Evolutionary conservation across 2,888 invertebrate species (phyloP).

Genomic region (Pseudanteris insignis): DNA sequence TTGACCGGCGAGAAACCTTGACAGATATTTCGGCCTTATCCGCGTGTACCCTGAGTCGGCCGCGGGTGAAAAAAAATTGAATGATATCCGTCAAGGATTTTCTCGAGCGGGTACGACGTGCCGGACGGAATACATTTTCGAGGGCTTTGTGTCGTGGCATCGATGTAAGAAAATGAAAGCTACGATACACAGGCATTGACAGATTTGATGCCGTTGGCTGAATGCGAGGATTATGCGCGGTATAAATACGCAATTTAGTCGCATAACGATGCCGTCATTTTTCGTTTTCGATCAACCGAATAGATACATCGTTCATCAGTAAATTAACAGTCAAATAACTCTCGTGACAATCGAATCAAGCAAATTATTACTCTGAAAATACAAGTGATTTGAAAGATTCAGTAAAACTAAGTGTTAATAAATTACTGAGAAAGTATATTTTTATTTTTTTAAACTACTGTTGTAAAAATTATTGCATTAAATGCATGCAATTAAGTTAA

Average conservation of each 20-base stretch:
- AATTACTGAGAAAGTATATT: too few relatives aligned
- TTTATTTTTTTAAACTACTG: too few relatives aligned
- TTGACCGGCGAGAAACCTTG: conserved; percentile 29
- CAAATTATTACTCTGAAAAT: too few relatives aligned
- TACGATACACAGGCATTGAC: conserved; percentile 63
- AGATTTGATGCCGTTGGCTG: conserved; percentile 59
- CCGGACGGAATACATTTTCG: conserved; percentile 57
- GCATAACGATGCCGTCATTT: conserved; percentile 28
- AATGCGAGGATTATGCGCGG: conserved; percentile 64
- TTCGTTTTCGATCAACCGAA: conserved; percentile 13
- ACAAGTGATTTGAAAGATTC: too few relatives aligned
- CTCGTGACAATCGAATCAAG: not conserved
- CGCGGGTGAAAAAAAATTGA: conserved; percentile 52
- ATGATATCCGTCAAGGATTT: conserved; percentile 49
- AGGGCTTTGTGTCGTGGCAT: conserved; percentile 57
- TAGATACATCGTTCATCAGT: conserved; percentile 25
- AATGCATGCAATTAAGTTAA: too few relatives aligned
- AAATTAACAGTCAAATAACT: conserved; percentile 26
- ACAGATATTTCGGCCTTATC: conserved; percentile 37
- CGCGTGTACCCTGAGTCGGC: conserved; percentile 23
- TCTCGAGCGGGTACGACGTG: conserved; percentile 39
- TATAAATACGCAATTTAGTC: conserved; percentile 64
- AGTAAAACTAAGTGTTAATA: too few relatives aligned
- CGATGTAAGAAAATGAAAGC: conserved; percentile 62
- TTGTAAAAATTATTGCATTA: too few relatives aligned